Conservation (phyloP, 2,113 vertebrate species). For the Tyto alba region DNA sequence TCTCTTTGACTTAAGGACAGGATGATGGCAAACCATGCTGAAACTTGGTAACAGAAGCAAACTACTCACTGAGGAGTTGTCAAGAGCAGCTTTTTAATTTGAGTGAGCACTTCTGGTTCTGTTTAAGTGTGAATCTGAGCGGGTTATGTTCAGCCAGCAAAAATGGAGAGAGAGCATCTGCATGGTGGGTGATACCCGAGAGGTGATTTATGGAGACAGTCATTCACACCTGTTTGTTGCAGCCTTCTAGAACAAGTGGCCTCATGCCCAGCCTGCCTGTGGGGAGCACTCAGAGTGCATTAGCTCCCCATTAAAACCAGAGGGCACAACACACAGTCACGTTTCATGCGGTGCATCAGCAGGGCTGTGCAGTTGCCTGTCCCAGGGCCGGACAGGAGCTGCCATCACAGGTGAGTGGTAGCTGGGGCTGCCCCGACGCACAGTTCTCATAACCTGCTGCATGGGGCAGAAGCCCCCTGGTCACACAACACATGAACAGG, state of each 20-base stretch:
- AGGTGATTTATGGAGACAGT: background rate
- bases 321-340: fast-evolving
- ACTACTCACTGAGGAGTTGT: background rate
- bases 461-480: background rate
- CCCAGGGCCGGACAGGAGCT: fast-evolving
- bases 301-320: background rate
- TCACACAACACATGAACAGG: background rate
- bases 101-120: background rate
- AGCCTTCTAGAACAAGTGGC: background rate
- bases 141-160: background rate
- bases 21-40: background rate
- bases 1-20: background rate
- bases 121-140: background rate
- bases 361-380: background rate
- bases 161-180: background rate
- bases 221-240: background rate
- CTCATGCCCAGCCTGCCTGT: background rate
- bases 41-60: background rate
- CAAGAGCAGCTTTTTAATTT: background rate
- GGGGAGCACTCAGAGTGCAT: background rate
- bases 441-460: background rate
- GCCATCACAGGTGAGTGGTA: fast-evolving
- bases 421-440: background rate
- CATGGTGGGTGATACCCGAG: background rate
- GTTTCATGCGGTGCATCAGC: fast-evolving